Percentiles rank a stretch among this genome's conserved stretches.
Conservation (phyloP, 2,888 invertebrate genomes). For the Hirtodrosophila duncani region DNA sequence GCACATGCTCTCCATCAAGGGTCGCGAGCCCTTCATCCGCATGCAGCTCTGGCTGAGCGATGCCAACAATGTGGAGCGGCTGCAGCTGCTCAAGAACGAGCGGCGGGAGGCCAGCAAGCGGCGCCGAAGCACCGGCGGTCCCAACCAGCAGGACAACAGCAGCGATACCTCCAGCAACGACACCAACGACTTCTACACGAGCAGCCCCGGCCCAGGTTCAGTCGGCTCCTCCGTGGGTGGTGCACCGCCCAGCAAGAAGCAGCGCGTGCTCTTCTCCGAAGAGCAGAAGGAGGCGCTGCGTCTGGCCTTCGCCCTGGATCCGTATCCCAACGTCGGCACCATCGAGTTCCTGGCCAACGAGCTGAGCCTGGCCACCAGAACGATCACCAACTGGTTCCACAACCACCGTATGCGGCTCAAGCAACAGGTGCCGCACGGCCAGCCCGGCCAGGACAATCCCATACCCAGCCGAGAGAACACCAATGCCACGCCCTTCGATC, state of each 20-base stretch:
- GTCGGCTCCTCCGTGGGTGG: conserved; percentile 80
- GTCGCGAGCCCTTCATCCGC: conserved; percentile 95
- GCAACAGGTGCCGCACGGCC: conserved; percentile 90
- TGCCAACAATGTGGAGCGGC: conserved; percentile 94
- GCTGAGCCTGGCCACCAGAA: conserved; percentile 93
- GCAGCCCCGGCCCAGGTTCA: conserved; percentile 86
- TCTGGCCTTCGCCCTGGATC: conserved; percentile 95
- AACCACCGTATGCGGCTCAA: conserved; percentile 99
- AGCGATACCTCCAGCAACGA: conserved; percentile 93
- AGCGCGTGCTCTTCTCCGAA: conserved; percentile 97
- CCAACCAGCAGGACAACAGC: conserved; percentile 90
- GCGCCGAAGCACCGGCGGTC: conserved; percentile 89
- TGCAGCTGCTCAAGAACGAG: conserved; percentile 94
- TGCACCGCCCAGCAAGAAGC: conserved; percentile 93
- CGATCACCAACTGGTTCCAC: conserved; percentile 99
- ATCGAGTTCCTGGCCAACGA: conserved; percentile 97
- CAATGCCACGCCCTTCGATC: conserved; percentile 89
- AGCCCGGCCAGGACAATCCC: conserved; percentile 82
- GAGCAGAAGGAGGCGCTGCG: conserved; percentile 98
- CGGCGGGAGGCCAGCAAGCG: conserved; percentile 94
- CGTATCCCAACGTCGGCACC: conserved; percentile 97
- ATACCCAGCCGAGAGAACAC: conserved; percentile 86
- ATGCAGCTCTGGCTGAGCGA: conserved; percentile 99
- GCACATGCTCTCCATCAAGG: conserved; percentile 99
- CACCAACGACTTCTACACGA: conserved; percentile 92